phyloP scores from a whole-genome alignment of 2,888 invertebrate species.

The Drosophila flavopinicola region DNA sequence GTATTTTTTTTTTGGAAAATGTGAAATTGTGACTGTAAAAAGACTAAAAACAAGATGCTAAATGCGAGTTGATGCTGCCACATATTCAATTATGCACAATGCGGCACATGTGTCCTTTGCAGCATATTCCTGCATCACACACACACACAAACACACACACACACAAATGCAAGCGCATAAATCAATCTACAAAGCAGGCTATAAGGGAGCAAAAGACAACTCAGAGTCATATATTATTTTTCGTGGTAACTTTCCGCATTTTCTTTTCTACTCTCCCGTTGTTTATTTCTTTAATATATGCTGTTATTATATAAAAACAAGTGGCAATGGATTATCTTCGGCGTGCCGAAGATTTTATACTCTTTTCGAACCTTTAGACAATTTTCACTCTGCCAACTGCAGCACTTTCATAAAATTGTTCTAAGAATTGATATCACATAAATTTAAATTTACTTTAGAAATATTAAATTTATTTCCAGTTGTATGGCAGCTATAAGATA shows the following conservation, averaged over 20 bases:
- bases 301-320: neutral
- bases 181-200: constrained; percentile 52
- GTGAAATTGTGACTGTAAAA: constrained; percentile 42
- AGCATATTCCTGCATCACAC: constrained; percentile 4
- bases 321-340: too few relatives aligned
- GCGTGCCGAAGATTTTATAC: too few relatives aligned
- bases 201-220: constrained; percentile 22
- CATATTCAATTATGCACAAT: constrained; percentile 63
- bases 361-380: too few relatives aligned
- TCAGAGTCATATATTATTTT: constrained; percentile 18
- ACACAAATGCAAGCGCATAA: constrained; percentile 26
- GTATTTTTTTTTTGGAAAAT: constrained; percentile 48
- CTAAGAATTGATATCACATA: too few relatives aligned
- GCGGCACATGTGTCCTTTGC: constrained; percentile 29
- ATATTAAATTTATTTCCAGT: too few relatives aligned
- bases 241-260: constrained; percentile 13
- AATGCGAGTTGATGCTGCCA: constrained; percentile 8
- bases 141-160: constrained; percentile 7
- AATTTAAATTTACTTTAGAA: too few relatives aligned
- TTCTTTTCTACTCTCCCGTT: neutral
- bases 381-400: too few relatives aligned
- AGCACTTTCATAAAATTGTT: too few relatives aligned
- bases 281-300: neutral
- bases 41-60: constrained; percentile 22
- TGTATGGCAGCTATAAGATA: too few relatives aligned